phyloP scores from a whole-genome alignment of 2,113 vertebrate genomes.

The Lamprologus callipterus region DNA sequence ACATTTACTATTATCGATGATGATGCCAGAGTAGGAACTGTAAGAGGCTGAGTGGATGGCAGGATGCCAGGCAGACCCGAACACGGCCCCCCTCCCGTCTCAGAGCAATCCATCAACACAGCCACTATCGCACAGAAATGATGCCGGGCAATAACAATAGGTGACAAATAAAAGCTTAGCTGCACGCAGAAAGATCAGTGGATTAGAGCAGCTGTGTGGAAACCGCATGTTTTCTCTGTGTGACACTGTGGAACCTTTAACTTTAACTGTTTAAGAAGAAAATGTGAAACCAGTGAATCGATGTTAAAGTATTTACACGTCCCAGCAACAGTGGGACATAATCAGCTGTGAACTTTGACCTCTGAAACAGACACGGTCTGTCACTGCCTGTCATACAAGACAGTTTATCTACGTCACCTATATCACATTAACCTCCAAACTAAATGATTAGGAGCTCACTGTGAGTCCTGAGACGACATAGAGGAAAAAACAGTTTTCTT shows the following conservation, averaged over 20 bases:
- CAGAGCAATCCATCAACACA: background rate
- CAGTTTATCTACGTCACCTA: constrained; percentile 11
- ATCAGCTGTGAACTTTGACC: constrained; percentile 3
- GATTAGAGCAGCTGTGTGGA: background rate
- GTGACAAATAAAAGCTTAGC: background rate
- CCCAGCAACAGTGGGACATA: background rate
- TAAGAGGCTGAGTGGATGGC: background rate
- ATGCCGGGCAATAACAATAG: background rate
- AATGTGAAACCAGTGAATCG: background rate
- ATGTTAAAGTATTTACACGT: background rate
- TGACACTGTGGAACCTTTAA: background rate
- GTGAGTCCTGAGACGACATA: background rate
- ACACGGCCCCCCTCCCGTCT: background rate
- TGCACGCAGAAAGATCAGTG: background rate
- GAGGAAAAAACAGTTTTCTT: background rate
- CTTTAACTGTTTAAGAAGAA: constrained; percentile 3
- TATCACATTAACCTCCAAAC: background rate
- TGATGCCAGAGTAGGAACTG: background rate
- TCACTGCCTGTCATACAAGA: background rate
- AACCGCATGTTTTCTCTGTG: fast-evolving
- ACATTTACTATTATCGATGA: background rate
- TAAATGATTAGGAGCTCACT: background rate
- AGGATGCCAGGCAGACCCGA: background rate
- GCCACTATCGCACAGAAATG: background rate
- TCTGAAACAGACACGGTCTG: background rate